Evolutionary conservation across 2,113 vertebrate genomes (phyloP).

Genomic region (Syrmaticus mikado): DNA sequence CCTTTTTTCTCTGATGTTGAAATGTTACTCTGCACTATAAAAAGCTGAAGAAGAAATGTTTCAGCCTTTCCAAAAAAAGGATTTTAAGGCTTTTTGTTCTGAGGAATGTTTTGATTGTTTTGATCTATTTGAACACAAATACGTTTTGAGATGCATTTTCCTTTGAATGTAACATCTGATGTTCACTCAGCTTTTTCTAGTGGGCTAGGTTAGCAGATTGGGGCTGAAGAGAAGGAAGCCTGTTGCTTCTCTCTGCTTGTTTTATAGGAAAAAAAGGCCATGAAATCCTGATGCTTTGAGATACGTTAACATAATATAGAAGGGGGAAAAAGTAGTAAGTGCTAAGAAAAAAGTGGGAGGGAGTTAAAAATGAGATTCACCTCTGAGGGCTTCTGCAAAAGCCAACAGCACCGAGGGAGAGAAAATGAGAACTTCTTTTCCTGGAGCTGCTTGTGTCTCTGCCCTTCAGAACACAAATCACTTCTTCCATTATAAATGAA

Average conservation of each 20-base stretch:
- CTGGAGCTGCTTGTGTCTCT: slow-evolving; percentile 2
- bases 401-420: background rate
- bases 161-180: background rate
- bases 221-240: background rate
- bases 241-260: background rate
- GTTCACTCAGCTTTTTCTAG: background rate
- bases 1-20: background rate
- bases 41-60: background rate
- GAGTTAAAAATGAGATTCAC: background rate
- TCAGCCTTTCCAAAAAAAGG: background rate
- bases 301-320: background rate
- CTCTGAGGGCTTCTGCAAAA: background rate
- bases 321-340: background rate
- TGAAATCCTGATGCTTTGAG: background rate
- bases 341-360: background rate
- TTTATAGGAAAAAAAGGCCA: background rate
- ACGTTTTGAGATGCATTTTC: slow-evolving; percentile 9
- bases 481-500: slow-evolving; percentile 8
- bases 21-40: background rate
- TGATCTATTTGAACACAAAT: slow-evolving; percentile 43
- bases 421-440: background rate
- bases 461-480: background rate
- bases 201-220: background rate
- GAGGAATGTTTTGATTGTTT: slow-evolving; percentile 42
- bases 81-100: slow-evolving; percentile 31